Conservation (phyloP, 2,113 vertebrate genomes). For the Chamaea fasciata region DNA sequence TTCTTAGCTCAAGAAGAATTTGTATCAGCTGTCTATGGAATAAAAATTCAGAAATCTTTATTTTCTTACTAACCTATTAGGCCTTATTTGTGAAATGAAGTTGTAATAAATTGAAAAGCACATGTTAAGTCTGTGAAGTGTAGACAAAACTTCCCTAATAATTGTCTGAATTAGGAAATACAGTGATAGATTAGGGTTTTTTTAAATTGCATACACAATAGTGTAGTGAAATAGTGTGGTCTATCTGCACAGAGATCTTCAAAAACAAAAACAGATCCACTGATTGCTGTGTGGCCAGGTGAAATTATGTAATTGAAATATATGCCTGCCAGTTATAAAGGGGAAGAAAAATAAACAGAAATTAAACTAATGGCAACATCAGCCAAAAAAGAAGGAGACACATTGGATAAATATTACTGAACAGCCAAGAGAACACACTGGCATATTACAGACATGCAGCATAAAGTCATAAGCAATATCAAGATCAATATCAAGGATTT, state of each 20-base stretch:
- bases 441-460: not conserved
- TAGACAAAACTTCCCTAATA: not conserved
- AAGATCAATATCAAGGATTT: not conserved
- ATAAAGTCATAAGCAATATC: not conserved
- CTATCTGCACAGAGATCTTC: not conserved
- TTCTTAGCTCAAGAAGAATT: not conserved
- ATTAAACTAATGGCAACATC: not conserved
- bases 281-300: not conserved
- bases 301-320: not conserved
- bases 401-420: not conserved
- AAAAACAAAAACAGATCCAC: not conserved
- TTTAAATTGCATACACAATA: not conserved
- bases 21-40: not conserved
- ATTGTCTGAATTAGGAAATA: not conserved
- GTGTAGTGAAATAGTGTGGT: not conserved
- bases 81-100: not conserved
- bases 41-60: not conserved
- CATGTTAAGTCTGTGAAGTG: not conserved
- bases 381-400: not conserved
- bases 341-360: not conserved
- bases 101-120: not conserved
- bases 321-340: not conserved
- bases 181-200: not conserved
- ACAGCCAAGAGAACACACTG: not conserved
- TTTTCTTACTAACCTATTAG: not conserved